A percentile compares a stretch with the other conserved stretches of the same genome.
These are phyloP conservation scores for Cardinalis cardinalis DNA, from an alignment of 2,113 vertebrate genomes.

Conservation along the genomic window DNA sequence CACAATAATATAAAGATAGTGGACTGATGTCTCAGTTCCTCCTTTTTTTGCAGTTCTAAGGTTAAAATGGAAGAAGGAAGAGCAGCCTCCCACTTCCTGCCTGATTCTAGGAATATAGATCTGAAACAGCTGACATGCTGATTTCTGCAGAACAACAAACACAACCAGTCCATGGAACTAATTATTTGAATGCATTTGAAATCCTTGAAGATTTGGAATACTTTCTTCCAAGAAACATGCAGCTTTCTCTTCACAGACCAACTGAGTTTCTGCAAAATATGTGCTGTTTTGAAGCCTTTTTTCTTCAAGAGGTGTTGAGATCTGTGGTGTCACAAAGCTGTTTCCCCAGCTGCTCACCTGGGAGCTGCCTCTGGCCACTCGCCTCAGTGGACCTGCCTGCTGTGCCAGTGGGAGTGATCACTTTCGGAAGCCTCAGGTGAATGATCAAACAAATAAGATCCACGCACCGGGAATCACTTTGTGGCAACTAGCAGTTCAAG, in stretches of 20 bases:
- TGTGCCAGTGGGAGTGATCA: fast-evolving
- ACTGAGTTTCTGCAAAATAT: neutral
- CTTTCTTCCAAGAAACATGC: neutral
- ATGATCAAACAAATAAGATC: neutral
- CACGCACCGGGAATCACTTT: fast-evolving
- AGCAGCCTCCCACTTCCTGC: neutral
- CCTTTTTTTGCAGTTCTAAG: neutral
- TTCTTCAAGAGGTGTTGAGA: neutral
- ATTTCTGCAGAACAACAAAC: neutral
- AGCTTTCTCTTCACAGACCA: neutral
- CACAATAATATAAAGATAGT: neutral
- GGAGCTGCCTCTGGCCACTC: fast-evolving
- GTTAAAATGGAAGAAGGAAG: neutral
- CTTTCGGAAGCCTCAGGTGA: neutral
- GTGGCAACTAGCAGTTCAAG: neutral
- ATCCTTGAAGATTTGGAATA: neutral
- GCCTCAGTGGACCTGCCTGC: fast-evolving
- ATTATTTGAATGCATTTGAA: neutral
- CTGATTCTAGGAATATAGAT: neutral
- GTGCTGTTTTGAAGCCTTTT: neutral
- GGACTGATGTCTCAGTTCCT: neutral
- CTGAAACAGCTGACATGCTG: neutral
- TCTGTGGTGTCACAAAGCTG: neutral
- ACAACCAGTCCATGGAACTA: neutral
- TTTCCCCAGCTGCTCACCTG: neutral